Evolutionary conservation across 1,140 invertebrate genomes (phyloP).

Genomic region (Drosophila teissieri): DNA sequence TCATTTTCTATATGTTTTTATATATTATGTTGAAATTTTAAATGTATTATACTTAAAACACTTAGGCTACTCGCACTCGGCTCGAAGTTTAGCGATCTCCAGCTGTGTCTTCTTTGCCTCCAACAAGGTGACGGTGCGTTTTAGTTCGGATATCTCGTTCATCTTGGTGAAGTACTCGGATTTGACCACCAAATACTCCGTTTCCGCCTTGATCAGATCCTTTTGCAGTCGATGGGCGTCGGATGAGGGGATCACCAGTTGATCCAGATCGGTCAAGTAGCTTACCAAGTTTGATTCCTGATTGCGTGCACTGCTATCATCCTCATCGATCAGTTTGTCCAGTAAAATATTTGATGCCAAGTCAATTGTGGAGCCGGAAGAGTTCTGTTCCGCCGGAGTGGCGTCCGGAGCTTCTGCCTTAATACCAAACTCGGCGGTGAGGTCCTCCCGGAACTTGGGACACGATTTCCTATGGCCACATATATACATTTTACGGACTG

Average conservation of each 20-base stretch:
- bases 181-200: conserved; percentile 45
- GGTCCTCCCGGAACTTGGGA: conserved; percentile 13
- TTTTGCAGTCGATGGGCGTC: conserved; percentile 43
- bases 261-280: conserved; percentile 32
- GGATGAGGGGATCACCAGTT: conserved; percentile 10
- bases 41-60: conserved; percentile 3
- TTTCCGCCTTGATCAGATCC: conserved; percentile 45
- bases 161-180: conserved; percentile 42
- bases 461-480: conserved; percentile 32
- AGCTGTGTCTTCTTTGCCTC: conserved; percentile 52
- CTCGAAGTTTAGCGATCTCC: conserved; percentile 42
- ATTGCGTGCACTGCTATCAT: conserved; percentile 14
- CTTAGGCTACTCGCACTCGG: conserved; percentile 50
- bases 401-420: background rate
- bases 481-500: background rate
- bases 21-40: conserved; percentile 12
- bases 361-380: background rate
- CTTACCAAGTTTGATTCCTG: conserved; percentile 11
- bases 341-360: conserved; percentile 9
- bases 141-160: conserved; percentile 48
- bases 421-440: conserved; percentile 28
- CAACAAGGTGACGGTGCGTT: conserved; percentile 43
- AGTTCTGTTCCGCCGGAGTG: background rate
- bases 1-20: conserved; percentile 20
- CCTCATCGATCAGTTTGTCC: conserved; percentile 37